Percentiles rank a stretch among this genome's conserved stretches.
These are phyloP conservation scores for Catharus fuscescens DNA, from an alignment of 2,113 vertebrate genomes.

Conservation along the genomic window DNA sequence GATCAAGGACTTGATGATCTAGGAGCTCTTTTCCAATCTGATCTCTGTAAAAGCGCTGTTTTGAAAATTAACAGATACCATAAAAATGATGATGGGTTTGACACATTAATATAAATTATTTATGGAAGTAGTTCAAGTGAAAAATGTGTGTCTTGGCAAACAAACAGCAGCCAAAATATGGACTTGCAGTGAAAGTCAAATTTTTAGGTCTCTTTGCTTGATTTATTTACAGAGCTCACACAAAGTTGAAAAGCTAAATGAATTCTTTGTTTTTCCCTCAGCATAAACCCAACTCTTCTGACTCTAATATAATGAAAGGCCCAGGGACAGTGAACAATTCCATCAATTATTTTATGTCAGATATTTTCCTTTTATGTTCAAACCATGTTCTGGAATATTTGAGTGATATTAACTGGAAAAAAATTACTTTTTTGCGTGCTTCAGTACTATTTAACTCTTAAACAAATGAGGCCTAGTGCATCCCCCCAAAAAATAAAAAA, in stretches of 20 bases:
- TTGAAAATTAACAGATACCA: neutral
- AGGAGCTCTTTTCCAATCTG: neutral
- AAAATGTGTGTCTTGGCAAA: neutral
- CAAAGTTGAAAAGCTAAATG: neutral
- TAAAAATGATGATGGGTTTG: neutral
- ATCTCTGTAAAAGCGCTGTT: neutral
- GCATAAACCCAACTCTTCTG: neutral
- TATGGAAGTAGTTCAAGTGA: neutral
- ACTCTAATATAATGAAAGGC: neutral
- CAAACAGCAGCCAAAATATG: neutral
- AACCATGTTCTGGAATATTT: neutral
- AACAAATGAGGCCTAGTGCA: neutral
- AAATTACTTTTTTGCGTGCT: neutral
- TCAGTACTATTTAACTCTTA: neutral
- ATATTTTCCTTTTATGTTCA: neutral
- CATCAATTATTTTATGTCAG: neutral
- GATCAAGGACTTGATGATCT: neutral
- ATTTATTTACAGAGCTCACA: neutral
- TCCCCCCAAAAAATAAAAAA: neutral
- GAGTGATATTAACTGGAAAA: neutral
- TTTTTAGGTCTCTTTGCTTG: neutral
- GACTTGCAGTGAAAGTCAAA: neutral
- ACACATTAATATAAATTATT: neutral
- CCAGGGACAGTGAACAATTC: neutral
- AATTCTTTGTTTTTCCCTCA: conserved; percentile 10